Conservation (phyloP, 2,888 invertebrate species). For the Allacma fusca region DNA sequence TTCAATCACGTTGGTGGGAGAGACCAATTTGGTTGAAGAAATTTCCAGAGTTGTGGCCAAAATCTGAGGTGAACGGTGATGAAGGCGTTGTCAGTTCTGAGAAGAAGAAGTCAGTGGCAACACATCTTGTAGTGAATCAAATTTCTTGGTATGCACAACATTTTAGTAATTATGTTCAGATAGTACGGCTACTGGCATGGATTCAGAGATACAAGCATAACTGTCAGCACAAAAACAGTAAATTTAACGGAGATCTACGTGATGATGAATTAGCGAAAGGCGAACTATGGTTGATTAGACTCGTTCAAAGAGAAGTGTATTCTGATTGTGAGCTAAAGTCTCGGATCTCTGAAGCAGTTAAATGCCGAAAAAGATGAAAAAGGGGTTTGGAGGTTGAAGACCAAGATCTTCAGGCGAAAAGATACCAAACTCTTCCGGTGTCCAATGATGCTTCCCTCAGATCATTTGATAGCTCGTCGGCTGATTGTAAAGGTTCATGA, state of each 20-base stretch:
- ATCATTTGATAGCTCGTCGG: background rate
- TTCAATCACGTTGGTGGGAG: conserved; percentile 57
- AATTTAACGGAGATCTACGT: too few species aligned
- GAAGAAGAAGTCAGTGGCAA: conserved; percentile 9
- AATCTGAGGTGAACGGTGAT: background rate
- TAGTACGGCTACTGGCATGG: background rate
- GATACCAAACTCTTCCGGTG: too few species aligned
- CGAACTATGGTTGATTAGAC: too few species aligned
- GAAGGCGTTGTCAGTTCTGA: conserved; percentile 41
- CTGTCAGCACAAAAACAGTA: too few species aligned
- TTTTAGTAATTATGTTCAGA: background rate
- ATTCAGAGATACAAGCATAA: too few species aligned
- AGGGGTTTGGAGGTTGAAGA: too few species aligned
- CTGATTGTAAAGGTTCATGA: background rate
- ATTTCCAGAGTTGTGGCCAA: conserved; percentile 44
- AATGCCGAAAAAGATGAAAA: too few species aligned
- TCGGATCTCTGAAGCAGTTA: too few species aligned
- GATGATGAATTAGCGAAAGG: too few species aligned
- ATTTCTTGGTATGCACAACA: background rate
- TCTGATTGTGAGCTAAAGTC: too few species aligned
- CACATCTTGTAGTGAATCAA: background rate
- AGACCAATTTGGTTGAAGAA: conserved; percentile 54
- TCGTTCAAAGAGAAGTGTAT: too few species aligned
- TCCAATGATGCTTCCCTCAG: conserved; percentile 1
- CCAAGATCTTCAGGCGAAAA: too few species aligned